Evolutionary conservation across 92 coral and sea anemone species (phyloP), one percentile per base, ranked within the genome.

Genomic region (Diadumene lineata): DNA sequence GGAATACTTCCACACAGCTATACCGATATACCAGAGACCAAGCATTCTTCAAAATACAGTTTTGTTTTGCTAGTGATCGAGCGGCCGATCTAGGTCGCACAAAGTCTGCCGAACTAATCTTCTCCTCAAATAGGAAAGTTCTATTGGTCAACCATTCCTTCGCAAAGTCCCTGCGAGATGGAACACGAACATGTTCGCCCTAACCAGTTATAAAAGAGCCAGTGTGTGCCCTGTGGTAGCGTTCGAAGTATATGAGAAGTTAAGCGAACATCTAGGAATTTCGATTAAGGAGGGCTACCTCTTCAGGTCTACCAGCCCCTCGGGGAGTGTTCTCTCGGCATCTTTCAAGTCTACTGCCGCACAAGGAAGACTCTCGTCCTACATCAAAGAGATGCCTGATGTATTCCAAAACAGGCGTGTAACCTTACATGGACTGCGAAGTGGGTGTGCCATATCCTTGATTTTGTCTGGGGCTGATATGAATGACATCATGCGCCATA

Each of bases 341-440:
- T 22, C 43, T 43, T 44, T 79, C 2, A 62, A 79, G 56, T 44
- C 83, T 13, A n/a, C 50, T 32, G 79, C 85, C 29, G 85, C 81
- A 56, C 80, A 72, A 50, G 84, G 64, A 22, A 57, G 84, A 19
- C 48, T 79, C 27, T 43, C 57, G n/a, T 34, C n/a, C 29, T 79
- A 61, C 29, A 43, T 22, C 33, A 38, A 51, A 46, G 32, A 19
- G 28, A 7, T 50, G 43, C 17, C 34, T 31, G 66, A 11, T 15
- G 3, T 0, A 18, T 60, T 73, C 11, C 34, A 23, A 1, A n/a
- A 43, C 11, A 56, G 27, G 24, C 56, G 2, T 10, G 16, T 74
- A 11, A 55, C 81, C 22, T 61, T 79, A 25, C 83, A 72, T 79
- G 81, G 83, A n/a, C 72, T 63, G 55, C 53, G 69, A 10, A 79